Percentiles rank a stretch among this genome's conserved stretches.
Conservation (phyloP, 2,888 invertebrate species). For the Apotomis betuletana region DNA sequence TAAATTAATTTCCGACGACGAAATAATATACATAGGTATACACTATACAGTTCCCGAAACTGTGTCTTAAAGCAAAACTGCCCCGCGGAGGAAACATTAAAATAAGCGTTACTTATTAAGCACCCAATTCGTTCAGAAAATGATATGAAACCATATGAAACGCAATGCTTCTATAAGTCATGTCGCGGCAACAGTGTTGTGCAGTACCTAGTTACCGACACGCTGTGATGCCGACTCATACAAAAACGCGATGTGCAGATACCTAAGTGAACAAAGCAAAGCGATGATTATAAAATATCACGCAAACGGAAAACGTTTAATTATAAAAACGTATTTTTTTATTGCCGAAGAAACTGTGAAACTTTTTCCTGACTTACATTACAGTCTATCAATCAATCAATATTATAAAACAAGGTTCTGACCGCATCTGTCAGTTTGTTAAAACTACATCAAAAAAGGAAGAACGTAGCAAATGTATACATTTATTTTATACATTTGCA, state of each 20-base stretch:
- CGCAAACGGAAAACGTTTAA: conserved; percentile 30
- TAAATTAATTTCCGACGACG: no score
- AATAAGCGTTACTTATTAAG: no score
- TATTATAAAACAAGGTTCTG: not conserved
- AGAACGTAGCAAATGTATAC: no score
- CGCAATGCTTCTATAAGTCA: no score
- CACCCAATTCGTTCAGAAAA: no score
- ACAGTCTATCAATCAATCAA: not conserved
- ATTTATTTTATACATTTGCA: no score
- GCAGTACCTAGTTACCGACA: not conserved
- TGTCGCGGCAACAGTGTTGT: not conserved
- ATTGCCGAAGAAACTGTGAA: conserved; percentile 10
- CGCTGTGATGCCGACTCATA: conserved; percentile 7
- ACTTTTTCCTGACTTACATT: conserved; percentile 7
- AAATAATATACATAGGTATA: no score
- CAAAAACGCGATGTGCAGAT: conserved; percentile 25
- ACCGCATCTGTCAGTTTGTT: not conserved
- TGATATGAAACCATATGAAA: no score
- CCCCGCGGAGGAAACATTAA: no score
- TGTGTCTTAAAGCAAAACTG: no score
- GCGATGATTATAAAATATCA: conserved; percentile 19
- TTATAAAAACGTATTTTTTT: conserved; percentile 9
- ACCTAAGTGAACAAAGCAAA: conserved; percentile 25
- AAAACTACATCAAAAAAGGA: no score
- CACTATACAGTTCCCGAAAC: no score